phyloP scores from a whole-genome alignment of 2,113 vertebrate genomes.

The Archocentrus centrarchus region DNA sequence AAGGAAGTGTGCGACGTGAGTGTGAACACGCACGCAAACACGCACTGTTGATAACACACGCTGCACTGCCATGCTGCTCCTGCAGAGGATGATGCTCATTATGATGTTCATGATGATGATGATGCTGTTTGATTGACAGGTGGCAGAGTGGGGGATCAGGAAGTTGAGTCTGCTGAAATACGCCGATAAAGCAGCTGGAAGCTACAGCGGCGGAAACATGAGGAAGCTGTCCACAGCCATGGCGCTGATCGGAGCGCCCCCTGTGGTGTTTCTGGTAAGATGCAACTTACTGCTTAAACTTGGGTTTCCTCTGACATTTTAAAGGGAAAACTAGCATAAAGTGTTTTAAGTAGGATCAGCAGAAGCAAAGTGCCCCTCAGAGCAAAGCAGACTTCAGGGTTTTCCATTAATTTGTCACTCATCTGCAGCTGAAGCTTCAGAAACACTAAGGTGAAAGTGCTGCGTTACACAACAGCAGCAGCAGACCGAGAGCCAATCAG shows the following conservation, averaged over 20 bases:
- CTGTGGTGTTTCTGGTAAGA: conserved; percentile 94
- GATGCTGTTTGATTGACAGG: conserved; percentile 61
- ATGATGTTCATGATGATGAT: neutral
- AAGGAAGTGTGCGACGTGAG: conserved; percentile 93
- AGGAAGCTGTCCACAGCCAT: conserved; percentile 98
- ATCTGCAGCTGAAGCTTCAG: neutral
- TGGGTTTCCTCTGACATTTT: too few relatives aligned
- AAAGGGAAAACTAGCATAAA: neutral
- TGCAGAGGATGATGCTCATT: neutral
- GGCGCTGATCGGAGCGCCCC: conserved; percentile 93
- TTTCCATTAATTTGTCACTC: conserved; percentile 3
- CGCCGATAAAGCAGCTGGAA: conserved; percentile 90
- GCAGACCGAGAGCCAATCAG: conserved; percentile 31
- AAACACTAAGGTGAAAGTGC: neutral
- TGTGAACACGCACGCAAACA: neutral
- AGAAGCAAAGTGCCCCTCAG: too few relatives aligned
- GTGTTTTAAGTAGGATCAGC: neutral
- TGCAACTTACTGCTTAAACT: neutral
- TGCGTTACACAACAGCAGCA: conserved; percentile 26
- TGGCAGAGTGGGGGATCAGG: conserved; percentile 96
- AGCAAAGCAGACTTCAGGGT: too few relatives aligned
- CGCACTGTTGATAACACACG: neutral
- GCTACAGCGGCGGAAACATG: conserved; percentile 96
- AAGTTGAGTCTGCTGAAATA: conserved; percentile 95
- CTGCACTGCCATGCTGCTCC: neutral